Evolutionary conservation across 2,888 invertebrate genomes (phyloP), one percentile per base, ranked within the genome.

Genomic region (Prionchulus punctatus): DNA sequence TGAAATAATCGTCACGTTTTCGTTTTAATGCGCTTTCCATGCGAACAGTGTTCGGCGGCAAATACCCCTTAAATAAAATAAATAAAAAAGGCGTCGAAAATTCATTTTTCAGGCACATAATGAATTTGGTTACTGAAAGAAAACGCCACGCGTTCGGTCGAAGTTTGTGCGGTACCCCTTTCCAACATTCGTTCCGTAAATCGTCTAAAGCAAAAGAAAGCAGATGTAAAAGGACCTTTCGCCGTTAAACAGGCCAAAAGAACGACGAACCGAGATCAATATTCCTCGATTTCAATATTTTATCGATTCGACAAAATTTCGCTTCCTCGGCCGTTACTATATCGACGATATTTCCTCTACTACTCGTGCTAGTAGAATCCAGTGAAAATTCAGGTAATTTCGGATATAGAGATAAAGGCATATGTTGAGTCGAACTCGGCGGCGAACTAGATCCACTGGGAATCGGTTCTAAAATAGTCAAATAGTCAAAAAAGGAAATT

Each of bases 1-100:
- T 86, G 79, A 86, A 86, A 76, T 99, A 99, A 72, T 96, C 94
- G 58, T 87, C 83, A 21, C 96, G 79, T 76, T 98, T 98, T 55
- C 92, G 78, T 69, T 88, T 84, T 60, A 98, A 73, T 3, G 87
- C 89, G 62, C 84, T 83, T 60, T 83, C 81, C 27, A 94, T 79
- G 52, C 94, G 80, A 70, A 96, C 94, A 21, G 83, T 76, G 73
- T 86, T 89, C 0, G 91, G 85, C 21, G 98, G 94, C 55, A 96
- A 77, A 77, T 96, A 96, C 63, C 92, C 94, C 71, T 90, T 50
- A 12, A 57, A 54, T 48, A 59, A 48, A 7, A 53, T 42, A 48
- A n/a, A 18, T 2, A 54, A 62, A 18, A 47, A 62, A 7, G 31
- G 3, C 26, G 1, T 45, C 7, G 30, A 54, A 2, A 30, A 60